Percentiles rank a stretch among this genome's conserved stretches.
Evolutionary conservation across 2,888 invertebrate species (phyloP).

Genomic region (Hydrotaea cyrtoneurina): DNA sequence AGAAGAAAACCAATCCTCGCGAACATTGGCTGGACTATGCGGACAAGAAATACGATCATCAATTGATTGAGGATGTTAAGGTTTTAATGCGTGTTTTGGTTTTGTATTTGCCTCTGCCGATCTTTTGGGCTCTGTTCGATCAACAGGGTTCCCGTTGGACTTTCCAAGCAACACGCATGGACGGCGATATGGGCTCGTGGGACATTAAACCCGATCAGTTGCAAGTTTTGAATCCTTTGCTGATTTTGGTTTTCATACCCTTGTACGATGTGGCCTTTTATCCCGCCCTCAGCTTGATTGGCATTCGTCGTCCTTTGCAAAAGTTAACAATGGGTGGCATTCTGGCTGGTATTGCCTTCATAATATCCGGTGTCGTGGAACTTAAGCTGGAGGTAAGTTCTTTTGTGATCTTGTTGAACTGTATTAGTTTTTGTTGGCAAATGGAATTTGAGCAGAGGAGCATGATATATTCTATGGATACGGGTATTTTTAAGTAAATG

Average conservation of each 20-base stretch:
- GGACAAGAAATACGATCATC: constrained; percentile 85
- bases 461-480: not conserved
- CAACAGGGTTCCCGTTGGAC: constrained; percentile 97
- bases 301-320: constrained; percentile 88
- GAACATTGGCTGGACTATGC: constrained; percentile 95
- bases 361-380: constrained; percentile 93
- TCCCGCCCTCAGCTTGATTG: constrained; percentile 87
- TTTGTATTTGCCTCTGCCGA: constrained; percentile 91
- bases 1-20: constrained; percentile 81
- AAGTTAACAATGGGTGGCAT: constrained; percentile 94
- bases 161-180: constrained; percentile 94
- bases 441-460: too few species aligned
- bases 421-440: too few species aligned
- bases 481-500: not conserved
- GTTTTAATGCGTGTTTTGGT: constrained; percentile 88
- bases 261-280: constrained; percentile 90
- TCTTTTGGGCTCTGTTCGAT: constrained; percentile 97
- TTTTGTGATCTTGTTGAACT: too few species aligned
- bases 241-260: constrained; percentile 93
- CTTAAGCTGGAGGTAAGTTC: constrained; percentile 85
- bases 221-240: constrained; percentile 94
- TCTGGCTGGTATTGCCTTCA: constrained; percentile 91
- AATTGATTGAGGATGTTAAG: constrained; percentile 87
- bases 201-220: constrained; percentile 95
- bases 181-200: constrained; percentile 88